A percentile compares a stretch with the other conserved stretches of the same genome.
phyloP scores from a whole-genome alignment of 2,113 vertebrate species.

The Apaloderma vittatum region DNA sequence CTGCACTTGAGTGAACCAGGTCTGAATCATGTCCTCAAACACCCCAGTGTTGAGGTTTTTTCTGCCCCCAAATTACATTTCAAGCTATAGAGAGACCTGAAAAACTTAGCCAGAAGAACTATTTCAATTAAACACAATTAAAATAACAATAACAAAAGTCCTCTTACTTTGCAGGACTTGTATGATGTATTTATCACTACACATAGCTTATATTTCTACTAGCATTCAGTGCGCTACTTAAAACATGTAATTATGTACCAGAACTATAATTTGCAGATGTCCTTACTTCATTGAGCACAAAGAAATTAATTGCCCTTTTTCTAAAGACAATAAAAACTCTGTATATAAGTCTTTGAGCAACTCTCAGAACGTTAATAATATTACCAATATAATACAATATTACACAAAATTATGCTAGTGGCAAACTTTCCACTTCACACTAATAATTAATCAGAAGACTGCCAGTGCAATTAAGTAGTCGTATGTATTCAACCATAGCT shows the following conservation, averaged over 20 bases:
- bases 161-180: not conserved
- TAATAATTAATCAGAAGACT: conserved; percentile 18
- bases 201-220: conserved; percentile 24
- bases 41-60: rapidly evolving
- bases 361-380: not conserved
- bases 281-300: conserved; percentile 39
- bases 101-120: not conserved
- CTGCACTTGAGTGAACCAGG: not conserved
- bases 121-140: not conserved
- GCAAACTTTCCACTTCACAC: not conserved
- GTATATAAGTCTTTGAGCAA: not conserved
- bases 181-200: not conserved
- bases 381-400: not conserved
- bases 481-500: not conserved
- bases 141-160: not conserved
- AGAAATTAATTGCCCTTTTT: conserved; percentile 55
- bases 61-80: not conserved
- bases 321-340: conserved; percentile 18
- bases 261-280: conserved; percentile 62
- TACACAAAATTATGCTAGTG: not conserved
- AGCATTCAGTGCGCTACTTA: not conserved
- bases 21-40: not conserved
- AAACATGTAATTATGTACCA: conserved; percentile 64
- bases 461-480: not conserved
- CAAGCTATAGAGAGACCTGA: not conserved